A percentile compares a stretch with the other conserved stretches of the same genome.
Conservation (phyloP, 2,797 vertebrate species). For the Ceryle rudis region DNA sequence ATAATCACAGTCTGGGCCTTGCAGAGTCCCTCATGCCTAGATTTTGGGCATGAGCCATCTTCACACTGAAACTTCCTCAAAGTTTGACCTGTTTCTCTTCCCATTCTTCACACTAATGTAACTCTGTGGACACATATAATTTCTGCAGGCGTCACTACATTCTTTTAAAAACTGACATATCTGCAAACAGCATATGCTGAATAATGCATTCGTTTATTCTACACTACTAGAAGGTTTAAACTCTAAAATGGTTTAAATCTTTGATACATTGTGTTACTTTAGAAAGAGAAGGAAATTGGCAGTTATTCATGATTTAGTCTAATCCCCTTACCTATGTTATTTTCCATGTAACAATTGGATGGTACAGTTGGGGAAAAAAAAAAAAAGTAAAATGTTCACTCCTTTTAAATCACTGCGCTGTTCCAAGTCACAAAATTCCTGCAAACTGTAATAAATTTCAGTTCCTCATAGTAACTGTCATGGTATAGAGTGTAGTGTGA, state of each 20-base stretch:
- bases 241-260: conserved; percentile 9
- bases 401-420: conserved; percentile 30
- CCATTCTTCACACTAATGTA: not conserved
- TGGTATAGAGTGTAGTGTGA: not conserved
- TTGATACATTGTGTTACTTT: not conserved
- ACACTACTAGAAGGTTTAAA: not conserved
- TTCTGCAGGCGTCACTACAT: not conserved
- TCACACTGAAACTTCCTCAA: not conserved
- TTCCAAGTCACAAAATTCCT: conserved; percentile 47
- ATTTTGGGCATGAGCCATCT: not conserved
- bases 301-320: conserved; percentile 20
- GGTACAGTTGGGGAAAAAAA: not conserved
- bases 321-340: conserved; percentile 22
- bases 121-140: not conserved
- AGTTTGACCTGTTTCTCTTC: not conserved
- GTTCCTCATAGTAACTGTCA: not conserved
- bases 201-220: conserved; percentile 4
- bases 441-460: conserved; percentile 53
- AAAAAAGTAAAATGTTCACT: not conserved
- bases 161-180: not conserved
- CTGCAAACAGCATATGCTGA: not conserved
- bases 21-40: not conserved
- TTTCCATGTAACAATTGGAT: conserved; percentile 4
- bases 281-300: conserved; percentile 18
- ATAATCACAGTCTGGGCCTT: not conserved